Evolutionary conservation across 2,888 invertebrate species (phyloP).

Genomic region (Melanostoma scalare): DNA sequence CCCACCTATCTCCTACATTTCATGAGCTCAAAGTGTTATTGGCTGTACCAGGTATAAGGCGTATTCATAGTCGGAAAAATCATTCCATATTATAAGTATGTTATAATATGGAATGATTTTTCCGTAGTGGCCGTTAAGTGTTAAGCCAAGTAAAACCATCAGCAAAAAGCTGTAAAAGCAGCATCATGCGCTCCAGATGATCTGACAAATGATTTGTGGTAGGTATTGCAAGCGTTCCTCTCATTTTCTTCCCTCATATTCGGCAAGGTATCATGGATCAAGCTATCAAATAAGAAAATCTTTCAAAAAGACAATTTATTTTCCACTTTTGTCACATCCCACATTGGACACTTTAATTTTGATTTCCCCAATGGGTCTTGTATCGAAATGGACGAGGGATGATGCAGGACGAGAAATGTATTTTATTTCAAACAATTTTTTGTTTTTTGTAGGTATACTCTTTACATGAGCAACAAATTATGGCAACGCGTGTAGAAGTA

Average conservation of each 20-base stretch:
- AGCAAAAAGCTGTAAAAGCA: neutral
- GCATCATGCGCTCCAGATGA: constrained; percentile 43
- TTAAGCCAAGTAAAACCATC: too few species aligned
- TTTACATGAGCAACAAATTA: constrained; percentile 1
- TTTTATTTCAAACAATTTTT: constrained; percentile 7
- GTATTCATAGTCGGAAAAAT: too few species aligned
- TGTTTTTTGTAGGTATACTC: neutral
- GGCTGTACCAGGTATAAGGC: too few species aligned
- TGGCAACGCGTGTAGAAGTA: neutral
- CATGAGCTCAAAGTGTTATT: too few species aligned
- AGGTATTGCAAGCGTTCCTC: too few species aligned
- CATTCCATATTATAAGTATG: too few species aligned
- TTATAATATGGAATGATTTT: too few species aligned
- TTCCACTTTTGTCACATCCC: constrained; percentile 49
- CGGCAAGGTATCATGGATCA: too few species aligned
- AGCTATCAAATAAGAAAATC: constrained; percentile 22
- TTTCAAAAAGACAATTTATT: constrained; percentile 60
- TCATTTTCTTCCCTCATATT: too few species aligned
- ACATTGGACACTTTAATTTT: constrained; percentile 70
- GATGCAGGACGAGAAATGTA: constrained; percentile 30
- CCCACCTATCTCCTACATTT: too few species aligned
- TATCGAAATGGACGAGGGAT: constrained; percentile 26
- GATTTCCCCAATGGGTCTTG: constrained; percentile 66
- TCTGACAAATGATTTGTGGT: constrained; percentile 40
- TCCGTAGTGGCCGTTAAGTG: too few species aligned